Evolutionary conservation across 2,113 vertebrate genomes (phyloP).

Genomic region (Excalfactoria chinensis): DNA sequence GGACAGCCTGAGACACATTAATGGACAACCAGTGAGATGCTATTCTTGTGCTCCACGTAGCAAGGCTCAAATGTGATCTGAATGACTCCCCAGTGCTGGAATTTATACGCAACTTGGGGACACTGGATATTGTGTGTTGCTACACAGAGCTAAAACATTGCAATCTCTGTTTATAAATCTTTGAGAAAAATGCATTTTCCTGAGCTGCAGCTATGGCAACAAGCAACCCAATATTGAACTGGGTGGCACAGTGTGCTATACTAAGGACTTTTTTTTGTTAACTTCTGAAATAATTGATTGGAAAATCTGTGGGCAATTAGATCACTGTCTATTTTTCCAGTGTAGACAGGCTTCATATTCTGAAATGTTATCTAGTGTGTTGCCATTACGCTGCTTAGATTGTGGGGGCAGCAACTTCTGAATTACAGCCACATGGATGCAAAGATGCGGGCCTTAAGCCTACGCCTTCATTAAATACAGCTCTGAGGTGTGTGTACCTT

Average conservation of each 20-base stretch:
- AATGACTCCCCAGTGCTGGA: conserved; percentile 53
- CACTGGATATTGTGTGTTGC: conserved; percentile 48
- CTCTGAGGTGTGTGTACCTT: not conserved
- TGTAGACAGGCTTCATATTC: not conserved
- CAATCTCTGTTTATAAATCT: conserved; percentile 73
- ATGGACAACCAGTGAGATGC: not conserved
- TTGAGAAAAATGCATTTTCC: conserved; percentile 70
- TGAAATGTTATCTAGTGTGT: not conserved
- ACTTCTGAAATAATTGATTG: conserved; percentile 4
- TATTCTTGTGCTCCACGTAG: conserved; percentile 41
- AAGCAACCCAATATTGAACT: conserved; percentile 22
- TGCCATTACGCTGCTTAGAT: not conserved
- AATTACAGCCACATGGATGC: not conserved
- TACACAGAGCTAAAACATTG: conserved; percentile 69
- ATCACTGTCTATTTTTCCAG: not conserved
- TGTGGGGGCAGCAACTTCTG: not conserved
- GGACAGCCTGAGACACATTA: not conserved
- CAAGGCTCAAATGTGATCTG: conserved; percentile 29
- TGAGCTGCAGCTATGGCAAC: conserved; percentile 76
- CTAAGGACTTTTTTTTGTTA: not conserved
- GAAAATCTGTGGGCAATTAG: not conserved
- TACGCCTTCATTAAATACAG: not conserved
- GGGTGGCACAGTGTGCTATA: conserved; percentile 7
- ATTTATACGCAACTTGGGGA: conserved; percentile 65
- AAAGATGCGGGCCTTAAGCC: not conserved